Percentiles rank a stretch among this genome's conserved stretches.
These are phyloP conservation scores for Hyperoplus lanceolatus DNA, from an alignment of 2,797 vertebrate species.

Conservation along the genomic window DNA sequence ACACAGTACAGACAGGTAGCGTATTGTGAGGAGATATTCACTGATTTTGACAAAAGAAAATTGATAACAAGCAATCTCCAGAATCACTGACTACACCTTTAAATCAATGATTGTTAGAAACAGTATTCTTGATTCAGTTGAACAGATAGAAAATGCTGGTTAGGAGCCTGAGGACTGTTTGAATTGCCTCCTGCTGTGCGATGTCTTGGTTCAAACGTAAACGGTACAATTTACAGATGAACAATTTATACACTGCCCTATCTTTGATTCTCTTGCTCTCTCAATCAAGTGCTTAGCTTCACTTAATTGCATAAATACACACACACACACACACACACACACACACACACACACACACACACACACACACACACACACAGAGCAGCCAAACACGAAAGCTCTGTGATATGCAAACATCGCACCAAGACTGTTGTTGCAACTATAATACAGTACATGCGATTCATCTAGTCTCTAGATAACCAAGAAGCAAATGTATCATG, in stretches of 20 bases:
- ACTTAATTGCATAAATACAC: background rate
- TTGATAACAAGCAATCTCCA: too few relatives aligned
- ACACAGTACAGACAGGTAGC: too few relatives aligned
- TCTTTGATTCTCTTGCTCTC: conserved; percentile 1
- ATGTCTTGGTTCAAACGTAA: conserved; percentile 42
- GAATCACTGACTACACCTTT: too few relatives aligned
- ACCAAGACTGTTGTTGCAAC: background rate
- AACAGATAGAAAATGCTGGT: conserved; percentile 18
- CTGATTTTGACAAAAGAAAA: too few relatives aligned
- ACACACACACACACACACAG: background rate
- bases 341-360: background rate
- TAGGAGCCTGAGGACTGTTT: conserved; percentile 40
- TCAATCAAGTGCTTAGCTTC: conserved; percentile 21
- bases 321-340: background rate
- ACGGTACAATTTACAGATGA: conserved; percentile 55
- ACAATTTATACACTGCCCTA: conserved; percentile 40
- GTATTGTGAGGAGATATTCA: too few relatives aligned
- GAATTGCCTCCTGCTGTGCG: conserved; percentile 49
- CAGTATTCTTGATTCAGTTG: conserved; percentile 34
- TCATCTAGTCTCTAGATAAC: conserved; percentile 4
- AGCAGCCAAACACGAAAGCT: background rate
- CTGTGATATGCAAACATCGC: background rate
- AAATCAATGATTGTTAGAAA: conserved; percentile 8
- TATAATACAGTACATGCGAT: background rate
- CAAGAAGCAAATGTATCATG: background rate